Evolutionary conservation across 23 tunicate genomes (phyloP), one percentile per base, ranked within the genome.

Genomic region (Botrylloides violaceus): DNA sequence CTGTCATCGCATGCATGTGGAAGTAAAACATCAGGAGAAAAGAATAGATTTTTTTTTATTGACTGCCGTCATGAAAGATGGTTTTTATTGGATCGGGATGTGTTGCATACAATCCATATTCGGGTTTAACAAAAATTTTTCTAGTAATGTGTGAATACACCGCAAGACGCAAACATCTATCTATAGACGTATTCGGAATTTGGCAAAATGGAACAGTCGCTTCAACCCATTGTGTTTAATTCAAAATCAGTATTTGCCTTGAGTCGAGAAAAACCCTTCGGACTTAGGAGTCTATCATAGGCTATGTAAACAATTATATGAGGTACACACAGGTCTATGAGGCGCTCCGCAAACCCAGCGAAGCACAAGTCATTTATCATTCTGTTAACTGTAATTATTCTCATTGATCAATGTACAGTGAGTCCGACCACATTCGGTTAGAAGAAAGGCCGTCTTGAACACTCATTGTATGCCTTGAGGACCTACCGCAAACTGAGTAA

Each of bases 241-340:
- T n/a, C n/a, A n/a, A n/a, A n/a, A n/a, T n/a, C 15, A 43, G 53
- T 43, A 43, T 43, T 43, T 43, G 53, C 53, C 53, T 43, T 43
- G 15, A 43, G 53, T 15, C 53, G 53, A 7, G 53, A 7, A 43
- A 43, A 43, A 43, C 9, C 15, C 53, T 9, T 15, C 15, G 53
- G 53, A 43, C 53, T 43, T 43, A 43, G 9, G 29, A 27, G 20
- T 33, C 29, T 63, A 63, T 63, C 70, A 63, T 25, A n/a, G n/a
- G n/a, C n/a, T n/a, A 31, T 6, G 70, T 34, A 63, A 63, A 63
- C 70, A 63, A 59, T 63, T 63, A 63, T 63, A 19, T 63, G 9
- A 43, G 53, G 12, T 43, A 7, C 53, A n/a, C n/a, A 15, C 53
- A 43, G 53, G 53, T 15, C 53, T 15, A 15, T 43, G 12, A 43